phyloP scores from a whole-genome alignment of 2,113 vertebrate genomes.

The Carettochelys insculpta region DNA sequence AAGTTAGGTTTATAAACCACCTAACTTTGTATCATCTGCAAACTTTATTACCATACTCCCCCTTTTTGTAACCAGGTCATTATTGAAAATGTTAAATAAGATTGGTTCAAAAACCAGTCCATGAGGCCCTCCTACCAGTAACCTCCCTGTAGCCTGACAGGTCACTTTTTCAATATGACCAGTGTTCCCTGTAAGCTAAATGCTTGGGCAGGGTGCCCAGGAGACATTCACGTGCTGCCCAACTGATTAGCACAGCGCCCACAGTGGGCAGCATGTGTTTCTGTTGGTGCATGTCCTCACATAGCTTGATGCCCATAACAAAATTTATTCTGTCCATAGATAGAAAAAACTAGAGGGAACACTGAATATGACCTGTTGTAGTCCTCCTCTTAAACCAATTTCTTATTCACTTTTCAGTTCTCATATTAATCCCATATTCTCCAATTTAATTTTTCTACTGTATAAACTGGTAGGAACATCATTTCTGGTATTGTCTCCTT shows the following conservation, averaged over 20 bases:
- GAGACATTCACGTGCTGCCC: no score
- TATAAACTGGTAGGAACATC: background rate
- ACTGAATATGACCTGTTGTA: background rate
- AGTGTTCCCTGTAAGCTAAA: no score
- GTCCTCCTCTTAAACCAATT: background rate
- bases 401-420: background rate
- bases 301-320: no score
- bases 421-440: background rate
- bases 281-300: no score
- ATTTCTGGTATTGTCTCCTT: background rate
- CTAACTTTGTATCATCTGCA: background rate
- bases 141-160: background rate
- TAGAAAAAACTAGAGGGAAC: no score
- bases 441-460: background rate
- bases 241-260: no score
- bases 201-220: no score
- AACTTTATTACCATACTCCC: background rate
- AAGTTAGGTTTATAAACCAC: no score
- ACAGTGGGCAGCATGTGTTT: no score
- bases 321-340: no score
- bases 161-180: no score
- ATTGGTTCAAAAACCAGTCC: background rate
- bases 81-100: background rate
- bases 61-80: background rate
- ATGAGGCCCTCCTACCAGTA: background rate